Evolutionary conservation across 2,888 invertebrate species (phyloP), one percentile per base, ranked within the genome.

Genomic region (Mythimna lalbum): DNA sequence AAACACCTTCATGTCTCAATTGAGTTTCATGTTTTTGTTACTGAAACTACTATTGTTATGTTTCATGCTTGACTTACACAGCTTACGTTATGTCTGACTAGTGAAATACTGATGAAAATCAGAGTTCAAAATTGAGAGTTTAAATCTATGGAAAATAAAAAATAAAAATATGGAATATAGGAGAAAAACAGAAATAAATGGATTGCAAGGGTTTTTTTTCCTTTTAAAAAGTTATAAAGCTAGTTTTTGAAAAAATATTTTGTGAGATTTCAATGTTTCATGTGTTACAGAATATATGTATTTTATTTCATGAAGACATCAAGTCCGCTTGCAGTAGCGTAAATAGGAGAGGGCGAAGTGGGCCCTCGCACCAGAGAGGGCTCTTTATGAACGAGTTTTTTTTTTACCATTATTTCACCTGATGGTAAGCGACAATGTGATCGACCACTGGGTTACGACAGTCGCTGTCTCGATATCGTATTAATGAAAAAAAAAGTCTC

Each of bases 1-100:
- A 84, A 82, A 81, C 64, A 59, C 57, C 53, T 73, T 80, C 65
- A 73, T 70, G 76, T 73, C 57, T 57, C 61, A 82, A 79, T 63
- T 60, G 56, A 70, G 63, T 68, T 76, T 67, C 36, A 76, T 60
- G 63, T 75, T 80, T 61, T 78, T 82, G 73, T 69, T 73, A 66
- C 39, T 62, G 33, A 64, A 78, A 63, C 49, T 31, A 27, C 67
- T 80, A 73, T 81, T 82, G 75, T 82, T 61, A 69, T 64, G 52
- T 72, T 74, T 75, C 78, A 77, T 66, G 84, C 66, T 67, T 81
- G 72, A 66, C 39, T 81, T 47, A 56, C 63, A 57, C 49, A 60
- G 59, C n/a, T 47, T 78, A 63, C 52, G 65, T 60, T 56, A 72
- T 55, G 21, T 43, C 17, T 27, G 39, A 39, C 12, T 21, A 49